Evolutionary conservation across 1,140 invertebrate species (phyloP).

Genomic region (Macrobrachium nipponense): DNA sequence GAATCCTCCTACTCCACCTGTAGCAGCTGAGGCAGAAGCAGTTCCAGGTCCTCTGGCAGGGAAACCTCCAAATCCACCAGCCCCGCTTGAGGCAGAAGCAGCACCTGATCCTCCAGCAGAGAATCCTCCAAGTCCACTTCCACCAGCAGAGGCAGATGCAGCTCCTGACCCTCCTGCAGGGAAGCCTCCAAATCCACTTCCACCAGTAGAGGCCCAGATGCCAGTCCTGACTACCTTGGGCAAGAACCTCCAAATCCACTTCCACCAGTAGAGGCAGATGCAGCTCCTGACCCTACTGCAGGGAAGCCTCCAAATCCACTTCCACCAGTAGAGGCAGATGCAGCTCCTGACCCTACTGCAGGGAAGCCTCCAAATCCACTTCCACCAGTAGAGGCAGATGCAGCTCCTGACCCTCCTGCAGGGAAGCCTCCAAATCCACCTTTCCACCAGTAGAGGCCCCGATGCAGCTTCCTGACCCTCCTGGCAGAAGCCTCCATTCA

Average conservation of each 20-base stretch:
- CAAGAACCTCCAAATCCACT: neutral
- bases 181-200: slow-evolving; percentile 4
- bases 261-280: neutral
- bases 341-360: neutral
- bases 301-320: neutral
- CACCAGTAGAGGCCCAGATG: slow-evolving; percentile 1
- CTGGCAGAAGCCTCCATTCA: too few relatives aligned
- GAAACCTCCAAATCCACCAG: neutral
- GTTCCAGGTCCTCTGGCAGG: neutral
- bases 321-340: neutral
- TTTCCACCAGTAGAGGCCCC: neutral
- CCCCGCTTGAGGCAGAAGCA: neutral
- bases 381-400: neutral
- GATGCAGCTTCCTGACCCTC: neutral
- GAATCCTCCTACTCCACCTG: neutral
- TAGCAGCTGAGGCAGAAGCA: neutral
- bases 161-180: neutral
- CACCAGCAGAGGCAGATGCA: neutral
- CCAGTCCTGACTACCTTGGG: neutral
- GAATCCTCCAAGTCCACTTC: neutral
- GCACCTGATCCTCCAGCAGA: neutral
- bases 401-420: neutral
- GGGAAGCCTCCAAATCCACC: neutral
- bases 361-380: neutral
- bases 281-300: neutral